Evolutionary conservation across 2,888 invertebrate genomes (phyloP).

Genomic region (Incurvaria masculella): DNA sequence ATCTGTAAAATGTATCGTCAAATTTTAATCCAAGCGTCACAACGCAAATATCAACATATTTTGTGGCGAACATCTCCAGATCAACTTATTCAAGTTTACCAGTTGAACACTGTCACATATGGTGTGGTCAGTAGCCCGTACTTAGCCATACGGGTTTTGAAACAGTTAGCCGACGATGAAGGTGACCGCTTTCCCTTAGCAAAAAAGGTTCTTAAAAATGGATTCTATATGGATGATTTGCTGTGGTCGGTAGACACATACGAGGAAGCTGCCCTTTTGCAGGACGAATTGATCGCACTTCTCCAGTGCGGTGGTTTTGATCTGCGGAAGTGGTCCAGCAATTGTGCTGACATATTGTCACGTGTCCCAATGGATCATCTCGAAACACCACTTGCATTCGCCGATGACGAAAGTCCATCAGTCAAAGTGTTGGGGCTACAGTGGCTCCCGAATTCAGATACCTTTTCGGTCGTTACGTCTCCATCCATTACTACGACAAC

Average conservation of each 20-base stretch:
- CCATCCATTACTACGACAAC: background rate
- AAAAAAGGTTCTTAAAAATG: background rate
- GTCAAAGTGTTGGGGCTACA: conserved; percentile 1
- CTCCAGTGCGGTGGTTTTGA: conserved; percentile 1
- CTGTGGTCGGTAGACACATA: background rate
- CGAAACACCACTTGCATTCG: background rate
- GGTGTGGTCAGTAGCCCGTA: conserved; percentile 3
- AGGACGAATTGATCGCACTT: background rate
- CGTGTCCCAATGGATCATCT: conserved; percentile 2
- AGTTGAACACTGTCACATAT: conserved; percentile 6
- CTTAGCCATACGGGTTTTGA: conserved; percentile 4
- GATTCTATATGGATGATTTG: conserved; percentile 4
- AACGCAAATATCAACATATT: conserved; percentile 3
- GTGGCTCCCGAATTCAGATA: background rate
- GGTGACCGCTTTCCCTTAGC: background rate
- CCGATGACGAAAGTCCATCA: background rate
- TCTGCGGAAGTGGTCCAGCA: conserved; percentile 7
- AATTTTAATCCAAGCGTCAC: conserved; percentile 1
- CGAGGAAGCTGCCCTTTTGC: background rate
- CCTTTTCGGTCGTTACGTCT: conserved; percentile 2
- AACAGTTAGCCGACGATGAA: conserved; percentile 5
- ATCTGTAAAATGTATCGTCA: conserved; percentile 7
- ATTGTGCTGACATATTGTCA: background rate
- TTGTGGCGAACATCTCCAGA: conserved; percentile 3
- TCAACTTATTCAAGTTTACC: conserved; percentile 4